phyloP scores from a whole-genome alignment of 2,888 invertebrate species.

The Xestia c-nigrum region DNA sequence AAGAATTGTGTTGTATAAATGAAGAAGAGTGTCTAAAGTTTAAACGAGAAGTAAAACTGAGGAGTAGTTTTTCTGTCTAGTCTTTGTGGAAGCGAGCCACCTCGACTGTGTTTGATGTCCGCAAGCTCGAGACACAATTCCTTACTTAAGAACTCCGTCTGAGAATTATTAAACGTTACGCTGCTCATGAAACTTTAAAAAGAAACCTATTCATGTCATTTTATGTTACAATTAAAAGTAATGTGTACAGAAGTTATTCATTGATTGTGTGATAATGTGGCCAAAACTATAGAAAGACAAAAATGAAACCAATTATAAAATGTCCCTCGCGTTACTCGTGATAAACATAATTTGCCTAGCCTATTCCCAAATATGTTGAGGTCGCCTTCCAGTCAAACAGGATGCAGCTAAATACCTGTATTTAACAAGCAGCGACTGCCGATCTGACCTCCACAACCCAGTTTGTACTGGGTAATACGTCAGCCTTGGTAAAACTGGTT shows the following conservation, averaged over 20 bases:
- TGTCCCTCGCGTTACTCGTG: slow-evolving; percentile 43
- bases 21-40: not conserved
- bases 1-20: not conserved
- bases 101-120: slow-evolving; percentile 8
- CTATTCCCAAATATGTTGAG: too few species aligned
- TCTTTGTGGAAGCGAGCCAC: not conserved
- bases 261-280: not conserved
- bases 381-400: too few species aligned
- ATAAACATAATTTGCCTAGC: slow-evolving; percentile 33
- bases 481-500: too few species aligned
- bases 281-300: too few species aligned
- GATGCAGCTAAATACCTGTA: too few species aligned
- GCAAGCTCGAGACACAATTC: slow-evolving; percentile 8
- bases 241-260: not conserved
- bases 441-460: too few species aligned
- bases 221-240: not conserved
- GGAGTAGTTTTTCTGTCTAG: slow-evolving; percentile 27
- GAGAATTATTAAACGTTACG: not conserved
- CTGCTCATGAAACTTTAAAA: not conserved
- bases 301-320: slow-evolving; percentile 66
- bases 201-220: not conserved
- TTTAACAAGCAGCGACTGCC: too few species aligned
- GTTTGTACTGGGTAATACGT: too few species aligned
- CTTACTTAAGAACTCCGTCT: slow-evolving; percentile 2
- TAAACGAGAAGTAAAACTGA: not conserved